These are phyloP conservation scores for Gopherus flavomarginatus DNA, from an alignment of 2,113 vertebrate species.

Conservation along the genomic window DNA sequence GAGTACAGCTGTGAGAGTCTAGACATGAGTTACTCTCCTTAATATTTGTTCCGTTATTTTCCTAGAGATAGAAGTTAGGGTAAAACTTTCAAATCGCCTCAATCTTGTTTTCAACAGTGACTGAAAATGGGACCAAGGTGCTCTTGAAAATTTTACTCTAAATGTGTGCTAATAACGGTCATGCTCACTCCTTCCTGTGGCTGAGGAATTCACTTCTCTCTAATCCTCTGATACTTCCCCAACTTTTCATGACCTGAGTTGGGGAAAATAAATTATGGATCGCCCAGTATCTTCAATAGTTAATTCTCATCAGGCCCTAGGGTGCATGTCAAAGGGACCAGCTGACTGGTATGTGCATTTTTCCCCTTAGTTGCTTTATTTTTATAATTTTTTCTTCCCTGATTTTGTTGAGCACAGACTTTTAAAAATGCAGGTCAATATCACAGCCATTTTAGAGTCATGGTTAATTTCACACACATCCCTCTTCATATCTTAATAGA, in stretches of 20 bases:
- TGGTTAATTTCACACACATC: slow-evolving; percentile 51
- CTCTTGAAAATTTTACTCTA: neutral
- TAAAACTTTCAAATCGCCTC: neutral
- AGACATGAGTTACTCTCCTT: neutral
- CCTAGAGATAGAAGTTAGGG: neutral
- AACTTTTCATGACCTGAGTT: neutral
- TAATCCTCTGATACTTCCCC: neutral
- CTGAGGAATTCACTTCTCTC: neutral
- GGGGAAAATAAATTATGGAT: neutral
- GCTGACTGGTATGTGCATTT: neutral
- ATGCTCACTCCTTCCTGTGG: neutral
- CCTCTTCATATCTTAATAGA: slow-evolving; percentile 49
- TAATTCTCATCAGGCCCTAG: neutral
- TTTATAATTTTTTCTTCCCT: slow-evolving; percentile 53
- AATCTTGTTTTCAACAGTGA: accelerated
- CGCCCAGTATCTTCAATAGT: neutral
- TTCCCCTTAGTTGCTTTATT: slow-evolving; percentile 52
- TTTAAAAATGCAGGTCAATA: slow-evolving; percentile 63
- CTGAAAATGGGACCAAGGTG: neutral
- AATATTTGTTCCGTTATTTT: accelerated
- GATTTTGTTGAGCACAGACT: slow-evolving; percentile 55
- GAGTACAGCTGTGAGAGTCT: neutral
- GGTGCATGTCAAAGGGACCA: neutral
- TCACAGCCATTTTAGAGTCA: slow-evolving; percentile 30
- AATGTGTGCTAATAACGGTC: neutral